Conservation (phyloP, 1,140 invertebrate genomes). For the Penaeus chinensis region DNA sequence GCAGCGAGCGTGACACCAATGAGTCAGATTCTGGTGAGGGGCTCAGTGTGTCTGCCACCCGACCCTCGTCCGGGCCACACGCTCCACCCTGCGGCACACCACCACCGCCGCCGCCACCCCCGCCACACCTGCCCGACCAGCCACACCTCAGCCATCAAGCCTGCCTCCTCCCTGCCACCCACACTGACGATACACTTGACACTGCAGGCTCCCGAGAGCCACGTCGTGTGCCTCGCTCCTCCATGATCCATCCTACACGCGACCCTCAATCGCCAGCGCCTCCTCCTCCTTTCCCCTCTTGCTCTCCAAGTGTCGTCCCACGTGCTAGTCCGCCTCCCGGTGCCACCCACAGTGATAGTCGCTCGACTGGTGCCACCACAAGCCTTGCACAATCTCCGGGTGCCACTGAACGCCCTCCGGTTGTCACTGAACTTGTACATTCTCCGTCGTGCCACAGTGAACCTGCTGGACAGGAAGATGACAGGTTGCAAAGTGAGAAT, state of each 20-base stretch:
- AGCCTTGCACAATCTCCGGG: no score
- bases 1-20: slow-evolving; percentile 44
- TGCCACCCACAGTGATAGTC: no score
- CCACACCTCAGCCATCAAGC: background rate
- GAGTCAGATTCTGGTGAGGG: slow-evolving; percentile 45
- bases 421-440: no score
- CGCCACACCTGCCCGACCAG: slow-evolving; percentile 1
- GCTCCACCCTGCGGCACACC: slow-evolving; percentile 47
- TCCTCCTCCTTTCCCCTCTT: background rate
- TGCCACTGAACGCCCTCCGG: no score
- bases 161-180: background rate
- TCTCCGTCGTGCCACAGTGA: no score
- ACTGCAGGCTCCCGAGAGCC: slow-evolving; percentile 2
- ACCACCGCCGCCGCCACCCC: slow-evolving; percentile 4
- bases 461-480: no score
- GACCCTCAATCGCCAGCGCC: slow-evolving; percentile 8
- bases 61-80: slow-evolving; percentile 48
- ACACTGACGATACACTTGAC: background rate
- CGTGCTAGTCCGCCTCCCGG: no score
- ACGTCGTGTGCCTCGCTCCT: slow-evolving; percentile 39
- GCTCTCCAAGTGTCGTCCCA: background rate
- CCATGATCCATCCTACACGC: slow-evolving; percentile 49
- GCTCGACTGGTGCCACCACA: no score
- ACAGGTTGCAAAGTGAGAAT: no score
- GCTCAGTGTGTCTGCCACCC: slow-evolving; percentile 47